Base-by-base conservation (phyloP, 2,888 invertebrate genomes). In the Ophion ellenae region DNA sequence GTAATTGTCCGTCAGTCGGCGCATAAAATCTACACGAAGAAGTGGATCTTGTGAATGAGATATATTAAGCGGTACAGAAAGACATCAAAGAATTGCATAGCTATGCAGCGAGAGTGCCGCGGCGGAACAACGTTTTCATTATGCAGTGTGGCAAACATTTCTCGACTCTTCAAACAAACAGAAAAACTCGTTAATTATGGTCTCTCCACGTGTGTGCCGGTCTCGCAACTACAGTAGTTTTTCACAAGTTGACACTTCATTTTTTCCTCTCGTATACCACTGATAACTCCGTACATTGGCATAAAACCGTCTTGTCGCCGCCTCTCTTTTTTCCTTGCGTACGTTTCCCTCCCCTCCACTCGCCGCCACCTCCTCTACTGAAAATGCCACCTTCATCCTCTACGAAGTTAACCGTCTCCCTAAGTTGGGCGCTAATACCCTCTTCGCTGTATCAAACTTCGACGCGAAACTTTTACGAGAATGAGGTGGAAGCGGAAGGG, bases 401-500 rank as follows among this genome's bases (percentile, higher is more conserved):
- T 6, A 53, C 73, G n/a, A 71, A 81, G 73, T 81, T 66, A 74
- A 81, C 73, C 81, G 57, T 71, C 32, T 57, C 57, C 36, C 47
- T 45, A 69, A 80, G 75, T 76, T 80, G 24, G 64, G 69, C 69
- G 63, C 85, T 78, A 79, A 85, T 85, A 78, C 83, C 83, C 47
- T 84, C 80, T 79, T 82, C 28, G 61, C 85, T 47, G 82, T 57
- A 79, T 85, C 70, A 73, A 81, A 82, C 78, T 85, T 83, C 74
- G 83, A 85, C 47, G 76, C 63, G 36, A 79, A 85, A 82, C 59
- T 79, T 81, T 64, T 45, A 53, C 69, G 69, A 36, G 81, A 70
- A 63, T 67, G 32, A 69, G 59, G 32, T 63, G 59, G 64, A 32
- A 53, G 47, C 53, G 47, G 6, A 40, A 40, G 67, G 45, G 45